Conservation (phyloP, 1,140 invertebrate species). For the Ceratoteleas bidentatus region DNA sequence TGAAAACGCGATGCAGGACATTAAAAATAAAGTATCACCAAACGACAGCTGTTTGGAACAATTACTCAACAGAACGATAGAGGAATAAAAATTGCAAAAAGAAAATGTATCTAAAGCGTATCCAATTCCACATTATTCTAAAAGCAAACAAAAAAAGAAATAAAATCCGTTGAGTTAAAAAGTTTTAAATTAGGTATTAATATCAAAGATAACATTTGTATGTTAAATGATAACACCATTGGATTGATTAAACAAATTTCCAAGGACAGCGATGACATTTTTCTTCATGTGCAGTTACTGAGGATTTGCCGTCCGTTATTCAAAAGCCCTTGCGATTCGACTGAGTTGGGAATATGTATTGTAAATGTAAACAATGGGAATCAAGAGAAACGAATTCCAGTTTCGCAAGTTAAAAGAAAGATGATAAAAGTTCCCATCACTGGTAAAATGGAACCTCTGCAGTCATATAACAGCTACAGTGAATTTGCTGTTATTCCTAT, state of each 20-base stretch:
- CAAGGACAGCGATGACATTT: not conserved
- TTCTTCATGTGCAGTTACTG: not conserved
- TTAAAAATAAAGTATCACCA: not conserved
- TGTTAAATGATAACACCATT: not conserved
- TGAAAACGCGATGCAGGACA: not conserved
- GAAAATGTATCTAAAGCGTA: not conserved
- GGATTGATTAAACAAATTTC: not conserved
- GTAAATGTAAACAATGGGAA: not conserved
- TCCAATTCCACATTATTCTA: not conserved
- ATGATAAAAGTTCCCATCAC: not conserved
- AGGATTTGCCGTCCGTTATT: not conserved
- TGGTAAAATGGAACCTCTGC: too few relatives aligned
- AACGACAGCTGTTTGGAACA: not conserved
- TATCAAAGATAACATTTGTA: not conserved
- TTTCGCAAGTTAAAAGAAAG: not conserved
- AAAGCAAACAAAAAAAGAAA: not conserved
- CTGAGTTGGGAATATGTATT: not conserved
- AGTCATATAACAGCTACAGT: not conserved
- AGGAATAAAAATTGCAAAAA: not conserved
- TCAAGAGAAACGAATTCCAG: not conserved
- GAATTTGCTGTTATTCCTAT: not conserved
- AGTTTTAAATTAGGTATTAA: not conserved
- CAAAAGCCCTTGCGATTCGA: not conserved
- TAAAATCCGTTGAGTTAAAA: not conserved
- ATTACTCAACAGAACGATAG: not conserved